Evolutionary conservation across 1,140 invertebrate species (phyloP).

Genomic region (Lepidurus apus): DNA sequence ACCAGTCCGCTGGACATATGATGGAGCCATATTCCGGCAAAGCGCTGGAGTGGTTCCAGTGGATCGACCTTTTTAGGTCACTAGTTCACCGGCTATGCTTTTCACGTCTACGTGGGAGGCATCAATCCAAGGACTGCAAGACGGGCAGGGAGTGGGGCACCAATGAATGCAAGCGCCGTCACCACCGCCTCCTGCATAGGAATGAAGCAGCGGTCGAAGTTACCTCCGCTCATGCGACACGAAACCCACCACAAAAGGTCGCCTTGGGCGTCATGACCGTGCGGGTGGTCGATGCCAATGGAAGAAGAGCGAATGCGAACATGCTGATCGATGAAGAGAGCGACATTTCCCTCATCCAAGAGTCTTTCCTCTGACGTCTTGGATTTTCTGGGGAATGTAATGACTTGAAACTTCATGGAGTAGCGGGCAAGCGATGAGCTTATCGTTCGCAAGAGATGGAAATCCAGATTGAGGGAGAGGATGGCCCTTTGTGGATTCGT

Average conservation of each 20-base stretch:
- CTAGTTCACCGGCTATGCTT: too few species aligned
- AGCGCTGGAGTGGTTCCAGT: too few species aligned
- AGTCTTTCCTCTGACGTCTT: background rate
- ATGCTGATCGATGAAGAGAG: slow-evolving; percentile 14
- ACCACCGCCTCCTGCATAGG: slow-evolving; percentile 8
- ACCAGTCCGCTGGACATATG: too few species aligned
- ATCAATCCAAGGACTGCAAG: background rate
- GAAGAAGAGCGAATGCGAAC: background rate
- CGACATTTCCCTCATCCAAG: slow-evolving; percentile 18
- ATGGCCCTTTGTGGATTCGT: background rate
- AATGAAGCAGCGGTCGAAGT: background rate
- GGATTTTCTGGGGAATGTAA: background rate
- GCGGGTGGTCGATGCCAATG: background rate
- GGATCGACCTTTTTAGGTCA: too few species aligned
- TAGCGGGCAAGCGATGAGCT: background rate
- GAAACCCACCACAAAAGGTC: background rate
- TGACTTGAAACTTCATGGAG: background rate
- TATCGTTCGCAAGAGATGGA: background rate
- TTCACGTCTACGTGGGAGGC: background rate
- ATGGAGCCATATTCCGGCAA: too few species aligned
- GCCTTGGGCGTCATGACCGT: background rate
- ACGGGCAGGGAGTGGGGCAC: background rate
- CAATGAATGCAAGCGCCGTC: background rate
- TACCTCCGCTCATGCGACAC: background rate
- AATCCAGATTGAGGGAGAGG: background rate